Percentiles rank a stretch among this genome's conserved stretches.
Conservation (phyloP, 2,797 vertebrate species). For the Mormyrops boulengeri region DNA sequence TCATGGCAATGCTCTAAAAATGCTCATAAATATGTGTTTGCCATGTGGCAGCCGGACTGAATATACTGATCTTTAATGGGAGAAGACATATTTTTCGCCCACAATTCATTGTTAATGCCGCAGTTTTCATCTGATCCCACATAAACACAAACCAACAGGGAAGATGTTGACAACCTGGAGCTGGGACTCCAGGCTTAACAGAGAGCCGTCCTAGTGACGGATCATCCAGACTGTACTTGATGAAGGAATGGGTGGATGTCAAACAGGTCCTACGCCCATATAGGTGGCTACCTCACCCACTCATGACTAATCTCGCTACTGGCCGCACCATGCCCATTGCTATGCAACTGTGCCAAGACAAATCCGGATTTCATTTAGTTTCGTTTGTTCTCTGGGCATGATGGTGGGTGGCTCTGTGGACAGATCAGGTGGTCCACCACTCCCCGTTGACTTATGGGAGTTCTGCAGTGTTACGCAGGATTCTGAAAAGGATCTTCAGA, state of each 20-base stretch:
- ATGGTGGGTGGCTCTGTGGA: neutral
- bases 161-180: neutral
- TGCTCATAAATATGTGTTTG: neutral
- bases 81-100: neutral
- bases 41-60: neutral
- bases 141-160: neutral
- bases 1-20: neutral
- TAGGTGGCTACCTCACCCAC: neutral
- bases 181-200: neutral
- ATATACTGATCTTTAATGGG: slow-evolving; percentile 1
- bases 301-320: neutral
- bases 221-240: neutral
- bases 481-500: neutral
- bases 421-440: neutral
- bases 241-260: neutral
- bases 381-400: neutral
- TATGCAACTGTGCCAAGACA: neutral
- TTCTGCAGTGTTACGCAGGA: neutral
- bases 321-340: neutral
- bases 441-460: neutral
- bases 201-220: neutral
- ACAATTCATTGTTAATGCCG: neutral
- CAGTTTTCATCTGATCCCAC: neutral
- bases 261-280: neutral
- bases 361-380: neutral